These are phyloP conservation scores for Melinaea marsaeus DNA, from an alignment of 2,888 invertebrate species.

Conservation along the genomic window DNA sequence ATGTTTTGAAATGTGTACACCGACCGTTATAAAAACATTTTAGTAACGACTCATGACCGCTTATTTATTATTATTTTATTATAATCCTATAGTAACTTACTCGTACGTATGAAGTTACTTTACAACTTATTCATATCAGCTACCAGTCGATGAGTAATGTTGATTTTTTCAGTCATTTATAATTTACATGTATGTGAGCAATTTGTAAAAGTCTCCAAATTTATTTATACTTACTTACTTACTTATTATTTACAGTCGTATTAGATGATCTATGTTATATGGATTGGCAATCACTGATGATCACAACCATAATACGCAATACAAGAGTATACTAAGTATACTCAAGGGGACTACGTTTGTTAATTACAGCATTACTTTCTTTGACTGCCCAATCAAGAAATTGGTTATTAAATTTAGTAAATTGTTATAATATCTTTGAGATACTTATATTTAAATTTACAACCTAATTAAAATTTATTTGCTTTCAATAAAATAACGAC, in stretches of 20 bases:
- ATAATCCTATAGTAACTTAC: slow-evolving; percentile 17
- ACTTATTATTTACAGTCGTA: slow-evolving; percentile 61
- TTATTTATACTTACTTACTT: slow-evolving; percentile 62
- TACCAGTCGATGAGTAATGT: slow-evolving; percentile 72
- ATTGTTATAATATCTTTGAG: too few species aligned
- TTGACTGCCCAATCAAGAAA: slow-evolving; percentile 22
- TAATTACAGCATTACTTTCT: slow-evolving; percentile 21
- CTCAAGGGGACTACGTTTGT: slow-evolving; percentile 34
- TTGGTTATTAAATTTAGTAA: too few species aligned
- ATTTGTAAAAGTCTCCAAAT: slow-evolving; percentile 76
- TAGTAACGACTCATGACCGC: slow-evolving; percentile 39
- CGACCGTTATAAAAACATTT: slow-evolving; percentile 58
- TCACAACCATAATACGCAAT: slow-evolving; percentile 76
- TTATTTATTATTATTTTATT: slow-evolving; percentile 10
- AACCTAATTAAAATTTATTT: too few species aligned
- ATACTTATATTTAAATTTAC: too few species aligned
- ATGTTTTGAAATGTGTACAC: slow-evolving; percentile 56
- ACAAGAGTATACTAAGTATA: slow-evolving; percentile 44
- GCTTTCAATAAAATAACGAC: too few species aligned
- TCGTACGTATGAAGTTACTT: slow-evolving; percentile 27
- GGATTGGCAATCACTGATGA: slow-evolving; percentile 74
- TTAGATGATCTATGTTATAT: slow-evolving; percentile 52
- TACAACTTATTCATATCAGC: slow-evolving; percentile 42
- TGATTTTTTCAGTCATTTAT: slow-evolving; percentile 70
- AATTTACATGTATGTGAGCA: slow-evolving; percentile 73